Evolutionary conservation across 2,797 vertebrate species (phyloP).

Genomic region (Melanogrammus aeglefinus): DNA sequence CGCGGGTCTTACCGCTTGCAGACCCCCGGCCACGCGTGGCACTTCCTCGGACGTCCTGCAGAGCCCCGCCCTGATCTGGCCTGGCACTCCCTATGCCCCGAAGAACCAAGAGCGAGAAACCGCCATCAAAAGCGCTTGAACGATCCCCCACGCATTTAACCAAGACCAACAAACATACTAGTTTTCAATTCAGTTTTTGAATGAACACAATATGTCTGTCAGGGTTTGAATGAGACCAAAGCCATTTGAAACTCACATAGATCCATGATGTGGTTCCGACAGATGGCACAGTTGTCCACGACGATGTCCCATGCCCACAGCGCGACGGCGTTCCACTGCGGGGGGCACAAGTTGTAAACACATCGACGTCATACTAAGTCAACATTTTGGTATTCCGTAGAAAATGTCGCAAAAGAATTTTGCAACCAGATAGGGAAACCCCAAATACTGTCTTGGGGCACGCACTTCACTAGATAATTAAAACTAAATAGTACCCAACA

Average conservation of each 20-base stretch:
- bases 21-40: too few relatives aligned
- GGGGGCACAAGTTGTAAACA: not conserved
- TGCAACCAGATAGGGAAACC: not conserved
- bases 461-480: not conserved
- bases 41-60: too few relatives aligned
- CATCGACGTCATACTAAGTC: not conserved
- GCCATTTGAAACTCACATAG: conserved; percentile 83
- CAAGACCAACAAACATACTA: too few relatives aligned
- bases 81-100: conserved; percentile 98
- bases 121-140: not conserved
- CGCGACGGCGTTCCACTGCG: conserved; percentile 96
- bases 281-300: conserved; percentile 99
- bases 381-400: not conserved
- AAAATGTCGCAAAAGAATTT: not conserved
- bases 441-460: not conserved
- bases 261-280: conserved; percentile 99
- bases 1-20: too few relatives aligned
- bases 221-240: not conserved
- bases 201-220: too few relatives aligned
- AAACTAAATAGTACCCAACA: not conserved
- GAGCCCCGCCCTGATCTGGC: too few relatives aligned
- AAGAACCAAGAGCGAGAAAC: conserved; percentile 26
- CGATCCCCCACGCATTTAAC: too few relatives aligned
- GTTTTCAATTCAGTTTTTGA: too few relatives aligned
- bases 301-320: conserved; percentile 99